Conservation (phyloP, 2,888 invertebrate species). For the Drosophila cracens region DNA sequence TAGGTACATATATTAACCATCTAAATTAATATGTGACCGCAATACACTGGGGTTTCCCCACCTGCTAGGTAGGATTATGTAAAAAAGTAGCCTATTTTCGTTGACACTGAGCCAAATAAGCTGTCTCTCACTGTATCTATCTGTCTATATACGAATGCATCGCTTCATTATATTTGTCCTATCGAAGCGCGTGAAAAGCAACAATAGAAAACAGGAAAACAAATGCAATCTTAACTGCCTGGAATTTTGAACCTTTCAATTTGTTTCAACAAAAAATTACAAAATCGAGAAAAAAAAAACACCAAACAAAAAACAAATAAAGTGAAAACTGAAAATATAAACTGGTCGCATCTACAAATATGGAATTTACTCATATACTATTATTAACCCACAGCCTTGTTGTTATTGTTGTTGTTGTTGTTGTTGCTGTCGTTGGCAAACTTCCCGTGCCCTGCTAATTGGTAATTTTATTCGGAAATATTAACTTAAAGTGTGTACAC, state of each 20-base stretch:
- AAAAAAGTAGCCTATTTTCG: too few relatives aligned
- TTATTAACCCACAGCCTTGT: background rate
- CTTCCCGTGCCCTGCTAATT: slow-evolving; percentile 69
- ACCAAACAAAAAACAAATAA: slow-evolving; percentile 24
- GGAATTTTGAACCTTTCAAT: slow-evolving; percentile 43
- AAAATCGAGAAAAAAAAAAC: slow-evolving; percentile 1
- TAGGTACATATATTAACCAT: too few relatives aligned
- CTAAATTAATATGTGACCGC: too few relatives aligned
- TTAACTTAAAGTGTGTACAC: slow-evolving; percentile 10
- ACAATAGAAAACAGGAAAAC: slow-evolving; percentile 2
- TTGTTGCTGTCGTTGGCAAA: slow-evolving; percentile 38
- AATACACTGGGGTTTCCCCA: too few relatives aligned
- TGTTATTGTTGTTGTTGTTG: slow-evolving; percentile 14
- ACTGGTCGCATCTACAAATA: slow-evolving; percentile 14
- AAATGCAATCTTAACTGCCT: slow-evolving; percentile 6
- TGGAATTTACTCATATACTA: slow-evolving; percentile 1
- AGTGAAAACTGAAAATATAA: slow-evolving; percentile 32
- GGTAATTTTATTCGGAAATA: slow-evolving; percentile 39
- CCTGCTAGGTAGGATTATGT: too few relatives aligned
- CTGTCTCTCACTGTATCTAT: background rate
- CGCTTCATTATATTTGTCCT: slow-evolving; percentile 2
- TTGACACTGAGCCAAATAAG: too few relatives aligned
- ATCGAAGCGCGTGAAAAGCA: background rate
- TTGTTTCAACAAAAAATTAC: slow-evolving; percentile 34
- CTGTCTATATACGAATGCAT: background rate